phyloP scores from a whole-genome alignment of 2,888 invertebrate species.

The Rambutsinella grinnellia region DNA sequence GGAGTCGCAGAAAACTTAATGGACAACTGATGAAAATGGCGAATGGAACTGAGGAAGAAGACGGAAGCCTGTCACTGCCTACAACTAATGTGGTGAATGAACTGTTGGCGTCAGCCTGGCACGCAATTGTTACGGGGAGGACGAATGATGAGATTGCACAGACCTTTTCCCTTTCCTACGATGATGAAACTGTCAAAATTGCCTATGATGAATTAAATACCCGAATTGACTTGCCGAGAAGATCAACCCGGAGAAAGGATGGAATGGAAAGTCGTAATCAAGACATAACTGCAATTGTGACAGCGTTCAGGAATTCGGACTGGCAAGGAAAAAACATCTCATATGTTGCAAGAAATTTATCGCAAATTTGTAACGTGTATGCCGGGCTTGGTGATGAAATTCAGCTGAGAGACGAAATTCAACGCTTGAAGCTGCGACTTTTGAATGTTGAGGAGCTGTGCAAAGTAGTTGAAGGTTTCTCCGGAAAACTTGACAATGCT shows the following conservation, averaged over 20 bases:
- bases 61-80: no score
- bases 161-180: neutral
- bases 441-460: neutral
- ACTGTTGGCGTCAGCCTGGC: neutral
- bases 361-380: conserved; percentile 1
- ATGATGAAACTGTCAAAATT: neutral
- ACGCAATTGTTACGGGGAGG: neutral
- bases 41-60: no score
- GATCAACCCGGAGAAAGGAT: neutral
- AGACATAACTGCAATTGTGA: neutral
- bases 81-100: conserved; percentile 8
- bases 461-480: no score
- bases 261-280: neutral
- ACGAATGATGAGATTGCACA: neutral
- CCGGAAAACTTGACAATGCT: no score
- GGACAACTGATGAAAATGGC: no score
- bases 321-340: neutral
- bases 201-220: neutral
- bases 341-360: neutral
- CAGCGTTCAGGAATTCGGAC: neutral
- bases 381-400: conserved; percentile 4
- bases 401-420: conserved; percentile 9
- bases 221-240: neutral
- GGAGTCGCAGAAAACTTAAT: no score
- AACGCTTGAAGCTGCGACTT: neutral